Evolutionary conservation across 1,140 invertebrate genomes (phyloP).

Genomic region (Asobara japonica): DNA sequence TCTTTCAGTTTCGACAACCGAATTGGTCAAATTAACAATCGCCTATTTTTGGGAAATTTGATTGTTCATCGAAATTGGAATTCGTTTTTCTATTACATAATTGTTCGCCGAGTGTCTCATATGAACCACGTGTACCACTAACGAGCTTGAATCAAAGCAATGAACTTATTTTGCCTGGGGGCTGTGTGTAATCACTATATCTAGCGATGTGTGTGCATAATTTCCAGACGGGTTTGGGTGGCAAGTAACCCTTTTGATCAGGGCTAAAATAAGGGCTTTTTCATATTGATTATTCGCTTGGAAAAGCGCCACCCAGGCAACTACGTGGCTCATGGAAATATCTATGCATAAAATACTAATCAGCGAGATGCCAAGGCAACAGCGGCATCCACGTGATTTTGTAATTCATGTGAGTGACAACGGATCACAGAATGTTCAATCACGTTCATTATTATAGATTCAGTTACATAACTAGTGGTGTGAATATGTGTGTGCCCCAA

Average conservation of each 20-base stretch:
- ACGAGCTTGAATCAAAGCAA: not conserved
- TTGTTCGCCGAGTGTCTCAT: no score
- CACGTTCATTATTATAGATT: no score
- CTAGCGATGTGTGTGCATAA: conserved; percentile 4
- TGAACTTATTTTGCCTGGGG: not conserved
- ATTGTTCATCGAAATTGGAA: no score
- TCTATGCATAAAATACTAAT: not conserved
- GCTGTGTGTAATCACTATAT: not conserved
- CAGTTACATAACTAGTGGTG: no score
- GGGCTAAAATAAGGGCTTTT: conserved; percentile 10
- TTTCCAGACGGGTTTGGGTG: not conserved
- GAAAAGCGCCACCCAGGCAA: not conserved
- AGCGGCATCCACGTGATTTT: no score
- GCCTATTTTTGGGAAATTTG: no score
- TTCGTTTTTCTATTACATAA: no score
- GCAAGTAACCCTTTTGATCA: conserved; percentile 25
- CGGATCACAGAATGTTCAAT: no score
- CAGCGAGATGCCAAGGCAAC: not conserved
- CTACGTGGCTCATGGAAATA: not conserved
- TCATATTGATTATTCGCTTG: conserved; percentile 18
- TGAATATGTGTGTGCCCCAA: no score
- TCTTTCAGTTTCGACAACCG: no score
- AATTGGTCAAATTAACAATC: no score
- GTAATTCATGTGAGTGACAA: no score
- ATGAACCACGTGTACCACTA: not conserved